Base-by-base conservation (phyloP, 2,797 vertebrate genomes). In the Lepus townsendii region DNA sequence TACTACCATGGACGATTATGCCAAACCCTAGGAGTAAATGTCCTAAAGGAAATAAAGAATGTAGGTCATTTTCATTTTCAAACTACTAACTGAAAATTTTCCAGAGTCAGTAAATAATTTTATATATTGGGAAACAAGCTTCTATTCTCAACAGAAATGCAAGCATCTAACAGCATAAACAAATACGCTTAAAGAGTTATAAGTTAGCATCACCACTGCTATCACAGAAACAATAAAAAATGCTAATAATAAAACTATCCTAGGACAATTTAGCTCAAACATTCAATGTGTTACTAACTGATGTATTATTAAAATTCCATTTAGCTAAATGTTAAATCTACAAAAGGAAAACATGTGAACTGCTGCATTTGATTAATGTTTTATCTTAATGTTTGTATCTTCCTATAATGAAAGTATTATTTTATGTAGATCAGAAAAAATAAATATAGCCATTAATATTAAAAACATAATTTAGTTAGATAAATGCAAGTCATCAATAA, bases 301-400 rank as follows among this genome's bases (percentile, higher is more conserved):
- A 97, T 92, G 17, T 83, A 97, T 96, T 96, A 97, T 97, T 97
- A 96, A 97, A 97, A 93, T 90, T 96, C 96, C 95, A 97, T 94
- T 96, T 97, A 90, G 93, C 73, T 94, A 95, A 95, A 80, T 83
- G 71, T 93, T 96, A 97, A 96, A 68, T 86, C 77, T 95, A 93
- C 71, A 92, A 95, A 96, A 79, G 65, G 60, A 89, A 52, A 95
- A 50, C 90, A 84, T 72, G 27, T 94, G 90, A 95, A 86, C 27
- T 88, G 35, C 65, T 92, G 27, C 22, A 85, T 83, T 95, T 93
- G 77, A 97, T 95, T 97, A 96, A 95, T 85, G 26, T 57, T 91
- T 94, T 95, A 86, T 88, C 86, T 96, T 88, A 95, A 93, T 88
- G 62, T 77, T 91, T 95, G 66, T 96, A 87, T 90, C 89, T 88